These are phyloP conservation scores for Torymus auratus DNA, from an alignment of 2,888 invertebrate genomes.

Conservation along the genomic window DNA sequence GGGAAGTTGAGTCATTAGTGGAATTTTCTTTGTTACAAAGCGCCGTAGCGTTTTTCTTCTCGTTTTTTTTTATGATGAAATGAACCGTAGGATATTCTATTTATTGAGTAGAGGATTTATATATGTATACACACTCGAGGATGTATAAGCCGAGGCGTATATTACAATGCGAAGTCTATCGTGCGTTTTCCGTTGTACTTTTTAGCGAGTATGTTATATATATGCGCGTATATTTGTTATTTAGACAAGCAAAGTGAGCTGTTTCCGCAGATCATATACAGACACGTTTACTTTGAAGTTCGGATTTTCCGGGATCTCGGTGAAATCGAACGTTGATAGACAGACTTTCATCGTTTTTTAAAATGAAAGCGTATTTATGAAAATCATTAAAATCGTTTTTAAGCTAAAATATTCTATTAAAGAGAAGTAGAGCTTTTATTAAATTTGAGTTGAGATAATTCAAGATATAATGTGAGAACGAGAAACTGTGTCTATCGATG, in stretches of 20 bases:
- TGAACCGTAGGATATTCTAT: slow-evolving; percentile 43
- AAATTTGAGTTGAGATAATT: background rate
- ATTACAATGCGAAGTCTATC: slow-evolving; percentile 36
- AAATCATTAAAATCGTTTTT: too few relatives aligned
- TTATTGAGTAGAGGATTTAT: slow-evolving; percentile 55
- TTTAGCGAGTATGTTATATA: slow-evolving; percentile 36
- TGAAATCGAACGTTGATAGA: slow-evolving; percentile 38
- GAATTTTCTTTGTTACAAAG: slow-evolving; percentile 33
- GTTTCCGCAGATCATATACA: slow-evolving; percentile 8
- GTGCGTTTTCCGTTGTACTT: slow-evolving; percentile 54
- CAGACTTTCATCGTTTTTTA: slow-evolving; percentile 1
- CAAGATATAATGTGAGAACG: background rate
- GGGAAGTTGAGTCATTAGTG: slow-evolving; percentile 34
- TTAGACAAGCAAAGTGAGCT: slow-evolving; percentile 25
- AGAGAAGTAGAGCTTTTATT: too few relatives aligned
- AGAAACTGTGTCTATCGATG: slow-evolving; percentile 39
- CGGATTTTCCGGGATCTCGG: slow-evolving; percentile 10
- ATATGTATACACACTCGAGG: slow-evolving; percentile 42
- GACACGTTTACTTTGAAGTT: slow-evolving; percentile 35
- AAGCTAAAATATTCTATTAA: too few relatives aligned
- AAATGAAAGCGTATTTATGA: too few relatives aligned
- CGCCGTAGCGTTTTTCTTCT: slow-evolving; percentile 1
- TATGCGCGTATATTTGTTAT: slow-evolving; percentile 41
- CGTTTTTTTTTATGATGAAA: slow-evolving; percentile 16
- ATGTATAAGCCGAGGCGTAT: slow-evolving; percentile 28